A percentile compares a stretch with the other conserved stretches of the same genome.
Conservation (phyloP, 1,140 invertebrate species). For the Halesus radiatus region DNA sequence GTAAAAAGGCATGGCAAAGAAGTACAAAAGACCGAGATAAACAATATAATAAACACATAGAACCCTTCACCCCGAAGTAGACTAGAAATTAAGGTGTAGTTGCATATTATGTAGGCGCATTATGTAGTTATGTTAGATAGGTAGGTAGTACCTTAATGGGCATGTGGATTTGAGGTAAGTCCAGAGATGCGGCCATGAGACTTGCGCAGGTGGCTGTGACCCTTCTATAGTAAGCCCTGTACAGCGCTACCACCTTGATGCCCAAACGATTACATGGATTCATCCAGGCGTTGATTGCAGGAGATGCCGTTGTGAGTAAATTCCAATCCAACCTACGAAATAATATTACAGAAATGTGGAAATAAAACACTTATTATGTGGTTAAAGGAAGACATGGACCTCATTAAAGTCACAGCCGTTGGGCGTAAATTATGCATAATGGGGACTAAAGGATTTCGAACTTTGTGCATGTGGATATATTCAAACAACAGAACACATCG, state of each 20-base stretch:
- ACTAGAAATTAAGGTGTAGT: too few species aligned
- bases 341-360: conserved; percentile 30
- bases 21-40: conserved; percentile 13
- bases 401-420: too few species aligned
- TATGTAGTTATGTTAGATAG: too few species aligned
- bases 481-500: too few species aligned
- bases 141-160: conserved; percentile 86
- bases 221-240: conserved; percentile 81
- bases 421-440: too few species aligned
- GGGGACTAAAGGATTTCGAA: too few species aligned
- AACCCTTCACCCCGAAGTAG: too few species aligned
- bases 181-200: conserved; percentile 94
- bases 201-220: conserved; percentile 92
- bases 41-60: too few species aligned
- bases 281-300: conserved; percentile 97
- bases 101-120: too few species aligned
- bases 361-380: too few species aligned
- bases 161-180: conserved; percentile 86
- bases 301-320: conserved; percentile 93
- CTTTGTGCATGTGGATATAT: too few species aligned
- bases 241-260: conserved; percentile 84
- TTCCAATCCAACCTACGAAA: conserved; percentile 91
- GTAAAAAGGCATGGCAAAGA: neutral
- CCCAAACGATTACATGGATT: conserved; percentile 93
- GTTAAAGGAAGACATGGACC: too few species aligned